These are phyloP conservation scores for Sylvilagus bachmani DNA, from an alignment of 2,113 vertebrate species.

Conservation along the genomic window DNA sequence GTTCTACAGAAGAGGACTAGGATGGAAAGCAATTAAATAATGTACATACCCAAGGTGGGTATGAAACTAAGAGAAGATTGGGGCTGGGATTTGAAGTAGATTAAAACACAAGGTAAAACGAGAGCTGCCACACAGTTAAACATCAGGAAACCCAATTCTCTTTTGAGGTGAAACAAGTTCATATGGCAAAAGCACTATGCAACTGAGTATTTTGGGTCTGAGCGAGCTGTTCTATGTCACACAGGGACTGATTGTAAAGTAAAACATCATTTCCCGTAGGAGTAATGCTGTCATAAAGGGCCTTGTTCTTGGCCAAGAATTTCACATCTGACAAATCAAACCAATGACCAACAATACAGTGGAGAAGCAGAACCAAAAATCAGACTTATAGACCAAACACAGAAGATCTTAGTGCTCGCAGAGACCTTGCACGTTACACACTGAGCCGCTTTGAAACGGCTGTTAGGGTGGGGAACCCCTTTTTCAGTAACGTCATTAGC, in stretches of 20 bases:
- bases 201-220: background rate
- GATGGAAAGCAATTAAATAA: background rate
- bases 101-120: background rate
- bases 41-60: background rate
- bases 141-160: background rate
- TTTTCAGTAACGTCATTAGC: background rate
- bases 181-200: background rate
- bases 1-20: background rate
- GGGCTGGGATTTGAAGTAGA: background rate
- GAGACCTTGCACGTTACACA: background rate
- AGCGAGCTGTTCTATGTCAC: background rate
- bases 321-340: constrained; percentile 49
- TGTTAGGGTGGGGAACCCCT: background rate
- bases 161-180: background rate
- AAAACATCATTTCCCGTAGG: background rate
- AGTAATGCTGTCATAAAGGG: background rate
- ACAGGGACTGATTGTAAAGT: background rate
- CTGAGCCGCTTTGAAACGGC: background rate
- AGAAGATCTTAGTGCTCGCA: constrained; percentile 19
- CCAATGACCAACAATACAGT: background rate
- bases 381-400: background rate
- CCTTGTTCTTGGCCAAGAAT: constrained; percentile 43
- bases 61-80: background rate
- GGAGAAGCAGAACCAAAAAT: constrained; percentile 12
- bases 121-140: background rate